phyloP scores from a whole-genome alignment of 2,888 invertebrate species.

The Drosophila fulvimacula region DNA sequence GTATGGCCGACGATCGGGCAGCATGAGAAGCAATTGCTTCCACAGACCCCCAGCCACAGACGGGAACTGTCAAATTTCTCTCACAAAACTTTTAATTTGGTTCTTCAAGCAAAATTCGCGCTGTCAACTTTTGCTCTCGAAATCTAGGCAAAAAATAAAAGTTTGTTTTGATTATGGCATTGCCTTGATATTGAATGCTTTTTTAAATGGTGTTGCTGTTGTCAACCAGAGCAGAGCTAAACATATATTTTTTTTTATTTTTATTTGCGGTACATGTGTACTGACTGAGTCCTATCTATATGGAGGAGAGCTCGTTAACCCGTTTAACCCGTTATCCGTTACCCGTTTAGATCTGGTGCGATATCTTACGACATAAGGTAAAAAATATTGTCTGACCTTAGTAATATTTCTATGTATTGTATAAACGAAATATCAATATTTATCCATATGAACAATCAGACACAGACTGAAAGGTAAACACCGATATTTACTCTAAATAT shows the following conservation, averaged over 20 bases:
- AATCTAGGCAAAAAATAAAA: conserved; percentile 43
- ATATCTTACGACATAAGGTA: not conserved
- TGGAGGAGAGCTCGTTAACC: not conserved
- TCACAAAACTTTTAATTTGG: conserved; percentile 8
- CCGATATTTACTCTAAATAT: conserved; percentile 25
- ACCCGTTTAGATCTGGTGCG: not conserved
- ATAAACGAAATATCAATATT: conserved; percentile 33
- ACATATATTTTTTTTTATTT: conserved; percentile 59
- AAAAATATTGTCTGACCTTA: conserved; percentile 8
- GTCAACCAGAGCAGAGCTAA: conserved; percentile 57
- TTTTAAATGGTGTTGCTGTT: conserved; percentile 59
- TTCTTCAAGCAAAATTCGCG: conserved; percentile 39
- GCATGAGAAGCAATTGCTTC: conserved; percentile 55
- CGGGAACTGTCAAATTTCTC: conserved; percentile 20
- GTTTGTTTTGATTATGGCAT: conserved; percentile 66
- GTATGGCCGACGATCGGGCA: conserved; percentile 34
- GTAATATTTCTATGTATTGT: conserved; percentile 2
- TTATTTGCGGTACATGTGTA: conserved; percentile 29
- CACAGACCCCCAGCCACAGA: conserved; percentile 17
- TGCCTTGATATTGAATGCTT: conserved; percentile 74
- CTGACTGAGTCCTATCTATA: not conserved
- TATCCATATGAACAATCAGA: conserved; percentile 3
- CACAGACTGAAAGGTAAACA: conserved; percentile 12
- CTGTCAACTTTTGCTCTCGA: conserved; percentile 27
- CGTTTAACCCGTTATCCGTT: not conserved